phyloP scores from a whole-genome alignment of 37 sponge, comb jelly and placozoan genomes.

The Hexactinellida sp. region DNA sequence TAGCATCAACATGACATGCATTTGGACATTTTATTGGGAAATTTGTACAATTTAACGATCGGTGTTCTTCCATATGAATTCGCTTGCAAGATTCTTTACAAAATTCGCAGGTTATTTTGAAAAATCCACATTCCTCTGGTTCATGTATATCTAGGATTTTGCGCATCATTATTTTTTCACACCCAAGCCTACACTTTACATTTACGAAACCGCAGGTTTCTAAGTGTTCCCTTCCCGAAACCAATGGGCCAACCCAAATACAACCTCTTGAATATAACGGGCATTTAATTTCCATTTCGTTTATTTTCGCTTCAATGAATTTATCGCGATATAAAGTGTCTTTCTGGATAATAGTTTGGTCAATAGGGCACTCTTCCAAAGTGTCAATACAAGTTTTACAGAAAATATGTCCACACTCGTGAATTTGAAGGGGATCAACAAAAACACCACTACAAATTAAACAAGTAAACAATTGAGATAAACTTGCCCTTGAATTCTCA shows the following conservation, averaged over 20 bases:
- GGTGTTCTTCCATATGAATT: conserved; percentile 12
- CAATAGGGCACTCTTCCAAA: background rate
- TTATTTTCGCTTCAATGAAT: background rate
- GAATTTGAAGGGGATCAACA: conserved; percentile 1
- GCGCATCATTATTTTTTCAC: conserved; percentile 5
- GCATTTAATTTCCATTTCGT: conserved; percentile 3
- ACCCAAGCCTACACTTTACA: background rate
- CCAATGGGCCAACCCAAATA: background rate
- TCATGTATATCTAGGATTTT: conserved; percentile 1
- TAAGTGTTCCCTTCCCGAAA: background rate
- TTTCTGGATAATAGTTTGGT: background rate
- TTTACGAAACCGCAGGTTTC: background rate
- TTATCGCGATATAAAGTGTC: background rate
- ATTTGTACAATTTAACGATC: background rate
- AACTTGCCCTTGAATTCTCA: background rate
- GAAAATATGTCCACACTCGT: conserved; percentile 13
- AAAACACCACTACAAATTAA: background rate
- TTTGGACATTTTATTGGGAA: conserved; percentile 7
- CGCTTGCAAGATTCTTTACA: conserved; percentile 8
- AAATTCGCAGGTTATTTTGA: background rate
- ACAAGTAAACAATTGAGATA: background rate
- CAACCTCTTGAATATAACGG: background rate
- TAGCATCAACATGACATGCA: background rate
- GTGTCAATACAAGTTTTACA: background rate
- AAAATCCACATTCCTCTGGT: background rate